Evolutionary conservation across 2,113 vertebrate species (phyloP), one percentile per base, ranked within the genome.

Genomic region (Cheilinus undulatus): DNA sequence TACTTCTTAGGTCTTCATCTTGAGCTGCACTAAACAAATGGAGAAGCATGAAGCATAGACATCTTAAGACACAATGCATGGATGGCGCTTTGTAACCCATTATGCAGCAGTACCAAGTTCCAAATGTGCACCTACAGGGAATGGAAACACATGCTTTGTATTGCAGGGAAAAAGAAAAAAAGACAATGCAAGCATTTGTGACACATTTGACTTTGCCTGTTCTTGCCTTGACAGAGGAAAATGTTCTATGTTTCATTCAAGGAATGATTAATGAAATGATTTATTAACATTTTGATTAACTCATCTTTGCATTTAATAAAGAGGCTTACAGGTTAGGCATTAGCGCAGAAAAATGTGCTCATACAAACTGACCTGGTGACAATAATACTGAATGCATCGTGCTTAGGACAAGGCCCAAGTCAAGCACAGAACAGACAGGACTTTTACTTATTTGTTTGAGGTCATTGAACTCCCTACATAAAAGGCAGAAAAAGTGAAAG

Each of bases 1-100:
- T 97, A 99, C 97, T 99, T 96, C 97, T 95, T 88, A 96, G 92
- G 92, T 98, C 95, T 24, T 94, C 95, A 92, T 96, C 94, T 92
- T 97, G 96, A 91, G 96, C 92, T 80, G 88, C 89, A 74, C 89
- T 77, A 88, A 89, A 92, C 88, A 93, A 91, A 79, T 83, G 90
- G 85, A 96, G 91, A 65, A 94, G 85, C 76, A 95, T 86, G 88
- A 94, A 70, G 86, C 90, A 90, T 70, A 96, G 36, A 82, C 90
- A 91, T 86, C 92, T 92, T 90, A 95, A 88, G 88, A 92, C 79
- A 86, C 83, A 89, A 81, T 80, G 77, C 81, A 90, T 76, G 84
- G 89, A 89, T 84, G 84, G 86, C 50, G 71, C 86, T 92, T 92
- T 95, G 90, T 85, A 85, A 80, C 73, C 90, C 93, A 93, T 94